A percentile compares a stretch with the other conserved stretches of the same genome.
These are phyloP conservation scores for Tachuris rubrigastra DNA, from an alignment of 2,113 vertebrate genomes.

Conservation along the genomic window DNA sequence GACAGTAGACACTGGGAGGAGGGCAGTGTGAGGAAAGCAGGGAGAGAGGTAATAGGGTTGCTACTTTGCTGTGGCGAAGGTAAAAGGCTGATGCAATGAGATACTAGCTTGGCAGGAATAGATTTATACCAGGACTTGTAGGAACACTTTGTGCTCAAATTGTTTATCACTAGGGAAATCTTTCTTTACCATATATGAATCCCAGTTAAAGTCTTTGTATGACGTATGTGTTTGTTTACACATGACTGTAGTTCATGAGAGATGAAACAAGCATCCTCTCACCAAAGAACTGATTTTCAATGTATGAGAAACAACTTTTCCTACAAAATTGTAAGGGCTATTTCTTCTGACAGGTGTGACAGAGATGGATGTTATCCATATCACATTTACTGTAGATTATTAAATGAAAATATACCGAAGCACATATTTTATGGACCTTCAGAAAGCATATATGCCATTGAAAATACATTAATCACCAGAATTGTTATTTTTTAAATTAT, in stretches of 20 bases:
- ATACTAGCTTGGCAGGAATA: neutral
- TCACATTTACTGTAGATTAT: neutral
- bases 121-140: conserved; percentile 46
- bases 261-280: neutral
- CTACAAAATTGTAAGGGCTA: neutral
- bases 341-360: neutral
- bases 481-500: neutral
- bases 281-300: neutral
- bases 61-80: neutral
- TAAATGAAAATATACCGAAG: neutral
- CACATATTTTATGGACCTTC: neutral
- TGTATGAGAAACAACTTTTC: neutral
- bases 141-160: conserved; percentile 46
- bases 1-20: neutral
- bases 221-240: neutral
- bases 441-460: neutral
- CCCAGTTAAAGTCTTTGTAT: neutral
- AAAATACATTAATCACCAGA: neutral
- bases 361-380: neutral
- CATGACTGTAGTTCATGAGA: neutral
- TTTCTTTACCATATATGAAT: neutral
- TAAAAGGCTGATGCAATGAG: neutral
- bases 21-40: neutral
- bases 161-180: conserved; percentile 27
- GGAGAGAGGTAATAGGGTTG: neutral